Evolutionary conservation across 2,797 vertebrate genomes (phyloP).

Genomic region (Myotis findleyi): DNA sequence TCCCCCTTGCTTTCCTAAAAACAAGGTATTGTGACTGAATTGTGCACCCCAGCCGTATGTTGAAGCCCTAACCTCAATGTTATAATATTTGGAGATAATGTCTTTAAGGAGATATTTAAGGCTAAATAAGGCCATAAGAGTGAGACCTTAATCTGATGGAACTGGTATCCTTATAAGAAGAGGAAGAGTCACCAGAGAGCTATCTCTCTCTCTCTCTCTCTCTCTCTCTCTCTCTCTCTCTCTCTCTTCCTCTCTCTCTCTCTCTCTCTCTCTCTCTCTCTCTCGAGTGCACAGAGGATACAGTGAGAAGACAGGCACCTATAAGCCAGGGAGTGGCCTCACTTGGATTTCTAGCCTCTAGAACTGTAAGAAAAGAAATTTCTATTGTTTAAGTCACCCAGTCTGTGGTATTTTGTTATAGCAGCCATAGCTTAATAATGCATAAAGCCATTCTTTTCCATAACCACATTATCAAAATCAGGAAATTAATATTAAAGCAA

Average conservation of each 20-base stretch:
- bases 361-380: not conserved
- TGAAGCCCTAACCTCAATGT: not conserved
- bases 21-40: not conserved
- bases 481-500: not conserved
- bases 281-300: not conserved
- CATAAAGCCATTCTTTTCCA: not conserved
- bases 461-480: not conserved
- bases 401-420: not conserved
- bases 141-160: not conserved
- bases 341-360: not conserved
- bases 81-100: not conserved
- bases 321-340: not conserved
- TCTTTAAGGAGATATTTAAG: not conserved
- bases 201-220: too few relatives aligned
- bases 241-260: too few relatives aligned
- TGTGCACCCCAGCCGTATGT: not conserved
- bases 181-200: not conserved
- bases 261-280: fast-evolving
- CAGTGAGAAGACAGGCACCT: not conserved
- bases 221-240: too few relatives aligned
- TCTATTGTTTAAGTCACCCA: not conserved
- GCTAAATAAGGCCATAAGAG: not conserved
- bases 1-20: not conserved
- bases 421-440: not conserved
- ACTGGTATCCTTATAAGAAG: not conserved